phyloP scores from a whole-genome alignment of 2,888 invertebrate genomes.

The Archaeoteleia sp. region DNA sequence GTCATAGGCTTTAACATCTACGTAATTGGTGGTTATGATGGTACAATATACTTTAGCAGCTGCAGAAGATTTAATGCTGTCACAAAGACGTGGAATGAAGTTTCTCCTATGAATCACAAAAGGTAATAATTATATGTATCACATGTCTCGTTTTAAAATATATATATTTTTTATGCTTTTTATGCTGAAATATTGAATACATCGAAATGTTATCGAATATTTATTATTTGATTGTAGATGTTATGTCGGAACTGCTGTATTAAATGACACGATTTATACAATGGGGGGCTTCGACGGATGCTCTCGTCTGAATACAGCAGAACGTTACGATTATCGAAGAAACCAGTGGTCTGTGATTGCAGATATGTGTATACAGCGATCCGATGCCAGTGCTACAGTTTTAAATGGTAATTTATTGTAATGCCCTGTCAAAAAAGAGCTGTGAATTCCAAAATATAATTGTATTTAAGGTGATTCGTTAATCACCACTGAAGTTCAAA shows the following conservation, averaged over 20 bases:
- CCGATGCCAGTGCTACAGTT: conserved; percentile 93
- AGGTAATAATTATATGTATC: conserved; percentile 75
- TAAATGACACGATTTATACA: conserved; percentile 87
- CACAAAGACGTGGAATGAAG: conserved; percentile 89
- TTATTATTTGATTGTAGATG: conserved; percentile 76
- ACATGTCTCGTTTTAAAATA: conserved; percentile 3
- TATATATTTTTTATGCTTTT: background rate
- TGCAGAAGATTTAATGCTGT: conserved; percentile 92
- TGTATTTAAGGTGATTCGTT: too few species aligned
- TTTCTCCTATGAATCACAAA: conserved; percentile 89
- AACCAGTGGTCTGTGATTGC: conserved; percentile 94
- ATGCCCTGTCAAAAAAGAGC: too few species aligned
- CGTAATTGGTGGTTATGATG: conserved; percentile 94
- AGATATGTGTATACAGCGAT: conserved; percentile 91
- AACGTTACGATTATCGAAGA: conserved; percentile 86
- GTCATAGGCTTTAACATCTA: conserved; percentile 90
- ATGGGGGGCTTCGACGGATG: conserved; percentile 93
- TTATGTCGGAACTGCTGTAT: conserved; percentile 89
- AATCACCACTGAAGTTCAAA: too few species aligned
- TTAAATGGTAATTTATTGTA: conserved; percentile 80
- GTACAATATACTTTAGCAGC: conserved; percentile 90
- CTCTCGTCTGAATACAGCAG: conserved; percentile 89
- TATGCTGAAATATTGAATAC: background rate
- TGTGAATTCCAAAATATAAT: too few species aligned
- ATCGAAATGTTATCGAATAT: background rate